Conservation (phyloP, 2,797 vertebrate species). For the Cyclopterus lumpus region DNA sequence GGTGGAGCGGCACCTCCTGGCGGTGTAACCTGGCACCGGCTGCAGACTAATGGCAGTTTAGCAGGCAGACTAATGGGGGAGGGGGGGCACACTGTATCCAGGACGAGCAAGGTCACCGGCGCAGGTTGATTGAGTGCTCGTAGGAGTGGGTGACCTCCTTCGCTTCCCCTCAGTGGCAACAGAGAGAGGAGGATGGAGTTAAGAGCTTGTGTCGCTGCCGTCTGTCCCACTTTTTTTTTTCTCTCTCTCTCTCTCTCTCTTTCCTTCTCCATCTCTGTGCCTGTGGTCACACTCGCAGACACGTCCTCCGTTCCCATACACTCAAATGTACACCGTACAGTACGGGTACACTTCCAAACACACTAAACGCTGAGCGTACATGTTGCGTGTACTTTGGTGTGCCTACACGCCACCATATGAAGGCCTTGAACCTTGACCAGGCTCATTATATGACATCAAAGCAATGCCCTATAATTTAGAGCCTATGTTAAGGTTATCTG, state of each 20-base stretch:
- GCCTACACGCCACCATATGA: slow-evolving; percentile 3
- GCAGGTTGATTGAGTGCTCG: slow-evolving; percentile 80
- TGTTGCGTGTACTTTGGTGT: slow-evolving; percentile 24
- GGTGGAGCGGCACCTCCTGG: slow-evolving; percentile 58
- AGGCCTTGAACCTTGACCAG: slow-evolving; percentile 34
- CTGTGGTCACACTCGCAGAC: slow-evolving; percentile 32
- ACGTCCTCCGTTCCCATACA: slow-evolving; percentile 16
- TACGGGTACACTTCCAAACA: not conserved
- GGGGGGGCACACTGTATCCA: slow-evolving; percentile 67
- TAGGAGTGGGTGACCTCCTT: slow-evolving; percentile 85
- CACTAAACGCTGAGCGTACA: not conserved
- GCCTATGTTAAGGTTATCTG: slow-evolving; percentile 32
- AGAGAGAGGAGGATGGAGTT: slow-evolving; percentile 49
- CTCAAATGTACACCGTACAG: slow-evolving; percentile 2
- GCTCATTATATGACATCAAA: slow-evolving; percentile 16
- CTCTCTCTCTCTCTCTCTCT: slow-evolving; percentile 17
- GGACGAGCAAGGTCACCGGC: slow-evolving; percentile 81
- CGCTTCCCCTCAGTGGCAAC: slow-evolving; percentile 65
- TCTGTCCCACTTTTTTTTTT: slow-evolving; percentile 75
- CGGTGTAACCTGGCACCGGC: slow-evolving; percentile 63
- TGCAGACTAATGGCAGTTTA: slow-evolving; percentile 53
- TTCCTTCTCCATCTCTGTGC: slow-evolving; percentile 32
- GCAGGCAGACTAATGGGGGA: slow-evolving; percentile 53
- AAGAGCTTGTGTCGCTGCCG: slow-evolving; percentile 48
- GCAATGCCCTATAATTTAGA: slow-evolving; percentile 30